Evolutionary conservation across 37 sponge, comb jelly and placozoan species (phyloP), one percentile per base, ranked within the genome.

Genomic region (Aphrocallistes beatrix): DNA sequence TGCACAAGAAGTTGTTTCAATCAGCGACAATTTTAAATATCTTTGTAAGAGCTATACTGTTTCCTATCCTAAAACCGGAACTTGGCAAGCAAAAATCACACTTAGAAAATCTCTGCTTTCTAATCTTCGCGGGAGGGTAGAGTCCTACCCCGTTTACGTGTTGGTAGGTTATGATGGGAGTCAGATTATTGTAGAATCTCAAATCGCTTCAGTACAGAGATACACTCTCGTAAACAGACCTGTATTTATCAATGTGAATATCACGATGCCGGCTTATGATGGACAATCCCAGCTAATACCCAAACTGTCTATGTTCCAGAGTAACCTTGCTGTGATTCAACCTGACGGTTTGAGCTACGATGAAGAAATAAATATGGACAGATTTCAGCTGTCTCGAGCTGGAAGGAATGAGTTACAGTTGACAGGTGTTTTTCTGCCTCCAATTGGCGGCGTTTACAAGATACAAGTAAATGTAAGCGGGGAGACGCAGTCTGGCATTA

Each of bases 381-480:
- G 75, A 32, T 60, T 60, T 28, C 75, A 60, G 75, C 75, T 60
- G 75, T 60, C 75, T 19, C 28, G 21, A 13, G 21, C 3, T 60
- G 75, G 75, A 60, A 60, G 75, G 34, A 60, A 28, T 25, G 75
- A 60, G 75, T 13, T 60, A 60, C 75, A 60, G 25, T 60, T 60
- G 17, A 60, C 75, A 32, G 75, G 75, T 6, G 75, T 60, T 19
- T 85, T 85, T 42, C 16, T 36, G 50, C 50, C 85, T 0, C 50
- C 50, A 47, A 36, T 51, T 16, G 37, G 83, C 0, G 87, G 87
- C 10, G 30, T 83, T 48, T 87, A 49, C 49, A 87, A 82, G 13
- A 60, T 50, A 0, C 23, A 38, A 9, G 81, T 87, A 36, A 51
- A 87, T 40, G 37, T 87, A 0, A 28, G 49, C 34, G 87, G 87